Base-by-base conservation (phyloP, 2,888 invertebrate genomes). In the Hymenopus coronatus region DNA sequence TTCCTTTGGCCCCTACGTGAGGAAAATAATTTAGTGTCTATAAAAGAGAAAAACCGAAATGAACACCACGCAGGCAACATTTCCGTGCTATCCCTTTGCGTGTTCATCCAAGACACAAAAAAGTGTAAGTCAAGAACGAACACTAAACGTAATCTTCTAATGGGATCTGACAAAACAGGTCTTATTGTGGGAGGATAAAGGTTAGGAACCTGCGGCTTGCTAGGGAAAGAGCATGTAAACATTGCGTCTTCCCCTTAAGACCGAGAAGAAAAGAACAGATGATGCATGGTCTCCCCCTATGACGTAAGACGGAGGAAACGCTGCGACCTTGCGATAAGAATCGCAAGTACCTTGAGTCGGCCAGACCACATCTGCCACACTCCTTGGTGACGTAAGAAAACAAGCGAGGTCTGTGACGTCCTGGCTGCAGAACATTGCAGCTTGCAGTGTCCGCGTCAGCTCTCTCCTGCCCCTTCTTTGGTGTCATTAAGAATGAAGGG, bases 281-380 rank as follows among this genome's bases (percentile, higher is more conserved):
- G 40, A 40, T 54, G 46, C 33, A 20, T 28, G 28, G 86, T 20
- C 25, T 25, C 54, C 54, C 54, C 54, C 54, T 70, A 70, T 86
- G 86, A 86, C 86, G 86, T 86, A 86, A 86, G 86, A 86, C 7
- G 30, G 28, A 86, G 86, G 86, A 86, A 86, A 70, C 15, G 25
- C 3, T 2, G 7, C 86, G 86, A 86, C 86, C 86, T 86, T 86
- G 86, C 25, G 86, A 86, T 86, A 70, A 86, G 86, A 86, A 86
- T 86, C 86, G 28, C 70, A 86, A 14, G 40, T 20, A 27, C 27
- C 85, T 27, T 40, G 27, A 70, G 15, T 70, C 20, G 54, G 54
- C 20, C 54, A 70, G 25, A 70, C 54, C 70, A 86, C 12, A 54
- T 70, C 54, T 70, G 54, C 20, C 54, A 20, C 54, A 20, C 54